Evolutionary conservation across 2,113 vertebrate species (phyloP).

Genomic region (Pedionomus torquatus): DNA sequence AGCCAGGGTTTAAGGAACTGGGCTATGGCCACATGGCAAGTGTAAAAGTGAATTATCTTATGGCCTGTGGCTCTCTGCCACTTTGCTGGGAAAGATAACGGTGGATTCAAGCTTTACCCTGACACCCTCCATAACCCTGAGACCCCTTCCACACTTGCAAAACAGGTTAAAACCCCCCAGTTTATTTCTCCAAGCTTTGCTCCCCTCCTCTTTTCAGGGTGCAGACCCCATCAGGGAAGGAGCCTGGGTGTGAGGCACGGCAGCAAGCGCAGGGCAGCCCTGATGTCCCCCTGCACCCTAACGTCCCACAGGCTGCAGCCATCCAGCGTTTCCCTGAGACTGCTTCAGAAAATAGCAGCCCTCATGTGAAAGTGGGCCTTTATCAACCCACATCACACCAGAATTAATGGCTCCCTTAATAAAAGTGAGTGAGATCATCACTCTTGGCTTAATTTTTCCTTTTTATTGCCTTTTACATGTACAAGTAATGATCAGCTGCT

Average conservation of each 20-base stretch:
- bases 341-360: neutral
- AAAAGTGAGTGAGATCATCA: slow-evolving; percentile 51
- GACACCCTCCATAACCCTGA: neutral
- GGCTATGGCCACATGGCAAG: accelerated
- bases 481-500: slow-evolving; percentile 53
- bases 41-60: neutral
- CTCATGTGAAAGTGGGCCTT: neutral
- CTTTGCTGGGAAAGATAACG: neutral
- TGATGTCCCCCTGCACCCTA: neutral
- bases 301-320: neutral
- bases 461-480: slow-evolving; percentile 43
- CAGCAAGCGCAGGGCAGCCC: accelerated
- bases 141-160: neutral
- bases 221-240: neutral
- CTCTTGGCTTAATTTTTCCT: slow-evolving; percentile 42
- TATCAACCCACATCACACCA: neutral
- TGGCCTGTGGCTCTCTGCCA: neutral
- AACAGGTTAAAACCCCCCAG: neutral
- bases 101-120: neutral
- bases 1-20: neutral
- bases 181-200: neutral
- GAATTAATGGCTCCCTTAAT: slow-evolving; percentile 45
- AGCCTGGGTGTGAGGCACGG: accelerated
- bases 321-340: neutral
- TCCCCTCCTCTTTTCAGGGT: neutral